Percentiles rank a stretch among this genome's conserved stretches.
These are phyloP conservation scores for Leucophora obtusa DNA, from an alignment of 2,888 invertebrate species.

Conservation along the genomic window DNA sequence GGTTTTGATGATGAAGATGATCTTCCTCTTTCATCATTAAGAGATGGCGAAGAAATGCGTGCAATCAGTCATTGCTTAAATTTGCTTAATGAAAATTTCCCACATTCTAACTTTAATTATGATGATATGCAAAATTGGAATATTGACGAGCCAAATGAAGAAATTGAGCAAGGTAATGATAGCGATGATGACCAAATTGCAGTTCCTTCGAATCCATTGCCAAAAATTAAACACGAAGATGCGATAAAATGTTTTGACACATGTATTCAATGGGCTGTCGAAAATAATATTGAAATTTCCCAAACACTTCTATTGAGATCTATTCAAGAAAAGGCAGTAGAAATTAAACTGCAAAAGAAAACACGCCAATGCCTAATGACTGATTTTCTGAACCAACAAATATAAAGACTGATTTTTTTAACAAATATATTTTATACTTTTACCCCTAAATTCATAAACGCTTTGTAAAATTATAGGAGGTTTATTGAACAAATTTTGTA, in stretches of 20 bases:
- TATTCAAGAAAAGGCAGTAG: conserved; percentile 14
- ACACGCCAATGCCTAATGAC: background rate
- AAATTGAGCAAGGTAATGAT: background rate
- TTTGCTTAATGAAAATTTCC: conserved; percentile 35
- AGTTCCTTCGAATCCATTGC: background rate
- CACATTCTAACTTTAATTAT: conserved; percentile 3
- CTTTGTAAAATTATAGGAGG: too few species aligned
- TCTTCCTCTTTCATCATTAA: conserved; percentile 24
- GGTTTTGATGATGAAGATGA: conserved; percentile 33
- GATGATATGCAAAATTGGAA: conserved; percentile 2
- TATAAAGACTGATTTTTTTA: too few species aligned
- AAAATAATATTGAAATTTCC: conserved; percentile 26
- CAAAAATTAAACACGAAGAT: conserved; percentile 31
- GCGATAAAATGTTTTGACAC: conserved; percentile 38
- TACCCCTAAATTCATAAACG: too few species aligned
- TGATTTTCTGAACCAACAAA: background rate
- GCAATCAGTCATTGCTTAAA: conserved; percentile 33
- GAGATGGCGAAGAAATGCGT: conserved; percentile 31
- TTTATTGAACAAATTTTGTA: too few species aligned
- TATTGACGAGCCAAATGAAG: conserved; percentile 13
- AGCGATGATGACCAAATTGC: too few species aligned
- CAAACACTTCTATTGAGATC: conserved; percentile 18
- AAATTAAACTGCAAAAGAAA: background rate
- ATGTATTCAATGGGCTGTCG: conserved; percentile 38
- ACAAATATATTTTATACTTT: too few species aligned